Evolutionary conservation across 1,140 invertebrate genomes (phyloP).

Genomic region (Temnothorax curvispinosus): DNA sequence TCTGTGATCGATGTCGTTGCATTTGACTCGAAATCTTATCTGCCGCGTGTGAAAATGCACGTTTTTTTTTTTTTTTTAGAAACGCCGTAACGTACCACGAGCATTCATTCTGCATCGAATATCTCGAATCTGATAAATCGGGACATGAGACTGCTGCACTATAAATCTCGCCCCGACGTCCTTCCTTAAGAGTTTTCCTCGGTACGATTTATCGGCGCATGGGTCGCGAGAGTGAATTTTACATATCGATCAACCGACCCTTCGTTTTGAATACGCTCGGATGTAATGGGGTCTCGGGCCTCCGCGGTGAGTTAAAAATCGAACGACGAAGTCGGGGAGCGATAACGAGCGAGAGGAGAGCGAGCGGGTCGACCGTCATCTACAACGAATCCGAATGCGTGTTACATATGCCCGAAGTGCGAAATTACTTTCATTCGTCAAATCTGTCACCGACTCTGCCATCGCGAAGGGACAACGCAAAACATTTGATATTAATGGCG

Average conservation of each 20-base stretch:
- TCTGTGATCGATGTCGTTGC: neutral
- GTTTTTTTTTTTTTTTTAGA: neutral
- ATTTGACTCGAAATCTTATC: neutral
- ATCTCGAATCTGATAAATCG: conserved; percentile 64
- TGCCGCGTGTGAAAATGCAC: neutral
- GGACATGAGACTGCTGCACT: conserved; percentile 12
- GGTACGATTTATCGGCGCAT: conserved; percentile 62
- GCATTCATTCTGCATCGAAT: conserved; percentile 45
- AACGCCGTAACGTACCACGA: neutral
- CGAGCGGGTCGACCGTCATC: conserved; percentile 41
- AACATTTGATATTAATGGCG: conserved; percentile 41
- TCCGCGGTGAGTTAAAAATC: conserved; percentile 45
- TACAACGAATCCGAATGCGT: neutral
- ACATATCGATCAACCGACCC: conserved; percentile 70
- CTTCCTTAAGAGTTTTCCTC: conserved; percentile 63
- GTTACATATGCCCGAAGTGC: conserved; percentile 26
- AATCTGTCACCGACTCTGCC: conserved; percentile 37
- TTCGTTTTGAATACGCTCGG: conserved; percentile 65
- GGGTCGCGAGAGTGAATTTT: conserved; percentile 69
- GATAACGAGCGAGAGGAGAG: conserved; percentile 28
- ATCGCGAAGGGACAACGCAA: neutral
- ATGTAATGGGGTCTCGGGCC: conserved; percentile 49
- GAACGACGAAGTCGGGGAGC: conserved; percentile 1
- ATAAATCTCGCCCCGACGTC: conserved; percentile 62
- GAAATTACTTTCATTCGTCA: conserved; percentile 69